Conservation (phyloP, 92 coral and sea anemone genomes). For the Porites evermanni region DNA sequence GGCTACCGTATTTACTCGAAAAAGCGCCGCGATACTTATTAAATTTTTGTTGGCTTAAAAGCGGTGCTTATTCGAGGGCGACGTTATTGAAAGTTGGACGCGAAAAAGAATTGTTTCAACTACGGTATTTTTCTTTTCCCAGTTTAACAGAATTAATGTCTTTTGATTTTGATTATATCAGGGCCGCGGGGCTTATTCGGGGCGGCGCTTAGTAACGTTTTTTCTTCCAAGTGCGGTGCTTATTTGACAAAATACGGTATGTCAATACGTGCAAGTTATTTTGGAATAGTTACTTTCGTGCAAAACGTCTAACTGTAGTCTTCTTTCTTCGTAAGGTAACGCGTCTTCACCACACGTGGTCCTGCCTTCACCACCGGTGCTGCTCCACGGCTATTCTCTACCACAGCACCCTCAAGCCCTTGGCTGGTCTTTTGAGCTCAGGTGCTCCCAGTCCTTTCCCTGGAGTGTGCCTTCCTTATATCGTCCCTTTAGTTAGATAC, state of each 20-base stretch:
- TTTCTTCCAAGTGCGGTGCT: no score
- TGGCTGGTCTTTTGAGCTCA: conserved; percentile 86
- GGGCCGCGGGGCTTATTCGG: no score
- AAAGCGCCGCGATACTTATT: conserved; percentile 51
- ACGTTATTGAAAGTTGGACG: no score
- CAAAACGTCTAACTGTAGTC: not conserved
- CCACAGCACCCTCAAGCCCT: conserved; percentile 96
- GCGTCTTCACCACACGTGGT: conserved; percentile 96
- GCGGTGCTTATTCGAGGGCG: conserved; percentile 75
- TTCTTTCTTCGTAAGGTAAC: conserved; percentile 67
- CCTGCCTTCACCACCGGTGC: conserved; percentile 91
- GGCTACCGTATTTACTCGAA: conserved; percentile 30
- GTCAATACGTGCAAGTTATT: not conserved
- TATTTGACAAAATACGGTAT: no score
- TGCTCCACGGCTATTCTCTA: conserved; percentile 87
- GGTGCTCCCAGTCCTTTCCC: conserved; percentile 99
- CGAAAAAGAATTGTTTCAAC: no score
- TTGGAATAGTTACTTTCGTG: not conserved
- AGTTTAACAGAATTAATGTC: no score
- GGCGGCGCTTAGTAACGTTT: no score
- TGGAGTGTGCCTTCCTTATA: conserved; percentile 95
- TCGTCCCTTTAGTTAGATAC: conserved; percentile 84
- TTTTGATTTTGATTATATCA: no score
- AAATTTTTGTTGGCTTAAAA: conserved; percentile 40
- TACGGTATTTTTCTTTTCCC: no score